Conservation (phyloP, 2,113 vertebrate species). For the Tympanuchus pallidicinctus region DNA sequence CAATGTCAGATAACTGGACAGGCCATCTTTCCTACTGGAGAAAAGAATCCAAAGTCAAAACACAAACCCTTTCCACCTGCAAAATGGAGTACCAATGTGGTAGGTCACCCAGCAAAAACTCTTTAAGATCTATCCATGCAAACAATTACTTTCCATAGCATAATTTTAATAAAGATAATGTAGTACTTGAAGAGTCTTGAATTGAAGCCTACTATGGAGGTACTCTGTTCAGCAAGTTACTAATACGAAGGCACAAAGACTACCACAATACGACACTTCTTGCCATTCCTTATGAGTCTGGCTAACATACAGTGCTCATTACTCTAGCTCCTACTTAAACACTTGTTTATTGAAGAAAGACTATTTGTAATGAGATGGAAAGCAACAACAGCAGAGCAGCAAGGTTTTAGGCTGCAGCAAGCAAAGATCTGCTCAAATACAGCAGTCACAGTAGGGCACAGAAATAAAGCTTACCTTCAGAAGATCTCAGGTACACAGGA, state of each 20-base stretch:
- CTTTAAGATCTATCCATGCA: background rate
- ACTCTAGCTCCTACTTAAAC: slow-evolving; percentile 2
- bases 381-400: too few species aligned
- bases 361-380: background rate
- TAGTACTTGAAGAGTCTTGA: background rate
- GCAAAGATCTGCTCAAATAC: too few species aligned
- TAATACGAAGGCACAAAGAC: background rate
- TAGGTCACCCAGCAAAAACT: background rate
- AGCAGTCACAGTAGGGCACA: too few species aligned
- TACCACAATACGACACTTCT: background rate
- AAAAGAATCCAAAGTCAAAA: background rate
- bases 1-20: background rate
- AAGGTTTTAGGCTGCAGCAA: too few species aligned
- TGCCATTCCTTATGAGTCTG: background rate
- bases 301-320: background rate
- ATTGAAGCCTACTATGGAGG: background rate
- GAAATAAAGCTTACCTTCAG: too few species aligned
- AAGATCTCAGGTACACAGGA: too few species aligned
- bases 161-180: background rate
- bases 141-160: background rate
- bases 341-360: slow-evolving; percentile 6
- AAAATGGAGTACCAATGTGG: background rate
- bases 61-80: background rate
- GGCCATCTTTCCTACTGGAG: background rate
- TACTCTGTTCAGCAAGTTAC: background rate